Base-by-base conservation (phyloP, 2,797 vertebrate species). In the Epinephelus coioides region DNA sequence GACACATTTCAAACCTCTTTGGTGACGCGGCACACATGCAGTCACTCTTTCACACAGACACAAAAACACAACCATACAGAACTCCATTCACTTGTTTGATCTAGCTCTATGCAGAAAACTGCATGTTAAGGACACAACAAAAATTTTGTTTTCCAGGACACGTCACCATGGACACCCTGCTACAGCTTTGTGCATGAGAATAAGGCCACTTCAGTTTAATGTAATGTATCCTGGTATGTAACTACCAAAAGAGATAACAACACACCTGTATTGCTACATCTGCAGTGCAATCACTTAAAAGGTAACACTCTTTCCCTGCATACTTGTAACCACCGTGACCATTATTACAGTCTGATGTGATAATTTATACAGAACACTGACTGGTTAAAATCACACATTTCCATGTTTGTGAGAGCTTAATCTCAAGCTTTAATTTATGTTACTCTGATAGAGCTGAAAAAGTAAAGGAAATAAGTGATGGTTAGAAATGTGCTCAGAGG, bases 181-280 rank as follows among this genome's bases (percentile, higher is more conserved):
- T 77, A 86, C 61, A 77, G 65, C 80, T 60, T 79, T 82, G 88
- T 88, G 83, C 78, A 83, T 64, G 75, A 78, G 40, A 78, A 84
- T 87, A 93, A 93, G 92, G 91, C 49, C 87, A 89, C 89, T 90
- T 91, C 18, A 76, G 77, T 69, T 85, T 78, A 61, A 71, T 40
- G 46, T 19, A 78, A 87, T 27, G 63, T 68, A 77, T 69, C 69
- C 56, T 72, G 76, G 69, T 72, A 63, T 15, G 27, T 30, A 67
- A 50, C 43, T 51, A 76, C 49, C 60, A 71, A 78, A 73, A 78
- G 49, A 56, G 19, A 73, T 72, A 49, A 67, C 15, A 66, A 60
- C 54, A 51, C 49, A 84, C 50, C 60, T 70, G 77, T 74, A 72
- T 73, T 71, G 75, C 80, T 86, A 76, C 73, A 71, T 76, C 65